Evolutionary conservation across 2,113 vertebrate species (phyloP), one percentile per base, ranked within the genome.

Genomic region (Myiagra hebetior): DNA sequence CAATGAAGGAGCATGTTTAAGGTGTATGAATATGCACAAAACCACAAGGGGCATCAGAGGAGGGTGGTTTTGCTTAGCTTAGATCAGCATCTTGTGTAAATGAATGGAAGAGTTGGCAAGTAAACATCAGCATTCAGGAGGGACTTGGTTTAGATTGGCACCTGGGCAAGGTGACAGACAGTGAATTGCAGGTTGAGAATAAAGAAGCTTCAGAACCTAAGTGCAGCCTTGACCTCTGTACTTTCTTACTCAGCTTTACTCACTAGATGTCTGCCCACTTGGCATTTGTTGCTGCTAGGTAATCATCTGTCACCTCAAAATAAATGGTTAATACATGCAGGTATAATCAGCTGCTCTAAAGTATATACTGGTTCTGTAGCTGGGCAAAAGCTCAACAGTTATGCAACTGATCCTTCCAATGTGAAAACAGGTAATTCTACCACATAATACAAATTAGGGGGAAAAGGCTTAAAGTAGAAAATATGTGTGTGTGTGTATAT

Each of bases 231-330:
- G 56, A 73, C 42, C 47, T 78, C 33, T 37, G 13, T 85, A 35
- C 28, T 92, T 77, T 68, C 52, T 83, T 75, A 50, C 7, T 92
- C 67, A 75, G n/a, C 62, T 94, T 92, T 83, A 41, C 23, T 91
- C 30, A 44, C 28, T 39, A 79, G 41, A 60, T 69, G 82, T 85
- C 67, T 90, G n/a, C 33, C 35, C 21, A 13, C 26, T 76, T 94
- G 59, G n/a, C 55, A 62, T 88, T 90, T 90, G 46, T 69, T 80
- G 57, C 41, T 95, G 57, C 83, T 74, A 72, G 67, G 22, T 87
- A 92, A 90, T 88, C 31, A 69, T 59, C 59, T 94, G 44, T 85
- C 85, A 52, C 75, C 60, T 85, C 82, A 90, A 93, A 95, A 57
- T 70, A 83, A 88, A 77, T 91, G 59, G 35, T 80, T 86, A 90